phyloP scores from a whole-genome alignment of 64 coral and sea anemone species.

The Porites lutea region DNA sequence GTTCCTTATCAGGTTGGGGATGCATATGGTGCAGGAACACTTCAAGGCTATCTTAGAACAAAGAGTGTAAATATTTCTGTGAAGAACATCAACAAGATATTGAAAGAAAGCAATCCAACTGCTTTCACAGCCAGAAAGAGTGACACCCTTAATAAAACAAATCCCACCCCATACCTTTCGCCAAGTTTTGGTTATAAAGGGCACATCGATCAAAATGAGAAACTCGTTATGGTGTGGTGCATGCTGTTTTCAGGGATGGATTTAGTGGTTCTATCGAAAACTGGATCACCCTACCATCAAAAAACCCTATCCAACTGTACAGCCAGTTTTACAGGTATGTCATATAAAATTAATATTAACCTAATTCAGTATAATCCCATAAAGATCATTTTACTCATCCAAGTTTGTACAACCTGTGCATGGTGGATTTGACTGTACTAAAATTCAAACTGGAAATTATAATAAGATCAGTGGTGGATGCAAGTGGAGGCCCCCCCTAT shows the following conservation, averaged over 20 bases:
- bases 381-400: no score
- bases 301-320: conserved; percentile 43
- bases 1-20: conserved; percentile 21
- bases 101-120: conserved; percentile 38
- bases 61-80: conserved; percentile 38
- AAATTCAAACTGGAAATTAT: no score
- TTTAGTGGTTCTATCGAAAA: conserved; percentile 45
- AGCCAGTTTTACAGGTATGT: conserved; percentile 36
- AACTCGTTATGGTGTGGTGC: conserved; percentile 41
- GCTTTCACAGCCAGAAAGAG: conserved; percentile 14
- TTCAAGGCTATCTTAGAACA: conserved; percentile 43
- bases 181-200: conserved; percentile 43
- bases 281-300: conserved; percentile 39
- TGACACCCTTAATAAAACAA: conserved; percentile 26
- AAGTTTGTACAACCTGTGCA: no score
- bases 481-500: no score
- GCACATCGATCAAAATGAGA: conserved; percentile 44
- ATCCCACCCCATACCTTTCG: conserved; percentile 31
- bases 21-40: conserved; percentile 26
- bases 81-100: conserved; percentile 8
- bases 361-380: neutral
- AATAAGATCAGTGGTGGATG: no score
- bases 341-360: neutral
- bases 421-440: no score
- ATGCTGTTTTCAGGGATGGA: conserved; percentile 44